Base-by-base conservation (phyloP, 2,797 vertebrate genomes). In the Loris lydekkerianus region DNA sequence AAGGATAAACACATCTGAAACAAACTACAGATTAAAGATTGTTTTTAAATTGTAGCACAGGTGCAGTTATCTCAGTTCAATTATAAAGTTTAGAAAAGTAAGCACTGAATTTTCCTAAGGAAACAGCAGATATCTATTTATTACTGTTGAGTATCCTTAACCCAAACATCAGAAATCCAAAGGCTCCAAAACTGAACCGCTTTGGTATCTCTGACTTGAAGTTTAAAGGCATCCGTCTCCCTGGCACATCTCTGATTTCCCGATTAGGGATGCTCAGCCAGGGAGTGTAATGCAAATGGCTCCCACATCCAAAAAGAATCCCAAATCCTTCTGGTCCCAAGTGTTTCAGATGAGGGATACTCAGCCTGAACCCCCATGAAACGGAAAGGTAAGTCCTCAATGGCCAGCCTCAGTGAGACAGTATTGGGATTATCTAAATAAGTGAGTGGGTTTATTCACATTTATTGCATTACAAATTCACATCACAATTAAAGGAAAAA, bases 1-100 rank as follows among this genome's bases (percentile, higher is more conserved):
- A 98, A 97, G 92, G 70, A 98, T 80, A 86, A 97, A 89, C 6
- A 89, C 6, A 78, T 67, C 17, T 86, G 46, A 96, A 87, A 91
- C 72, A 73, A 34, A 83, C 84, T 70, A 86, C 27, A 23, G 18
- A n/a, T 77, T 69, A 93, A 84, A 56, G 80, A 58, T 29, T 60
- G 21, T 58, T 78, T 67, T 81, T 72, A 86, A 84, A 63, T 49
- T 61, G 65, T 13, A 94, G 69, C 29, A 85, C 2, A 67, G 49
- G 84, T 9, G 3, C 20, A 63, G 37, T 34, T 34, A 14, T 75
- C 84, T 37, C 80, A 9, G 53, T 90, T 85, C 58, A 65, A 14
- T 63, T 40, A 78, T 25, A 93, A 86, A 60, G 83, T 27, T 81
- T 61, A 89, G 80, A 89, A 91, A 93, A 63, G 46, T 37, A 93